phyloP scores from a whole-genome alignment of 1,140 invertebrate species.

The Pseudomyrmex dendroicus region DNA sequence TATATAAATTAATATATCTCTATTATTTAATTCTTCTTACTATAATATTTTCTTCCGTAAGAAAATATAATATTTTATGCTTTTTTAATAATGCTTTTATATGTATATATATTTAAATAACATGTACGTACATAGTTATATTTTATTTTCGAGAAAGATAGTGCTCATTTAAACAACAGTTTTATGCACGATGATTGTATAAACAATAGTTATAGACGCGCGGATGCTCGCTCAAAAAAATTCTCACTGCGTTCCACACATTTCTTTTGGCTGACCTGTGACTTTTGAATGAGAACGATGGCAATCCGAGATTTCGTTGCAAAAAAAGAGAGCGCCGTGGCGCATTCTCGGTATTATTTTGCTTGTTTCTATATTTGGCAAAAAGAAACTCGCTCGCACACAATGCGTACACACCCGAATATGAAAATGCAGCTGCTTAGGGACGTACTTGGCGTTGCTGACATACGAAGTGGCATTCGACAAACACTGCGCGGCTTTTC shows the following conservation, averaged over 20 bases:
- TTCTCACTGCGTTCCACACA: constrained; percentile 17
- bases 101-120: not conserved
- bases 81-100: too few relatives aligned
- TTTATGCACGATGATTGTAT: not conserved
- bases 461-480: constrained; percentile 78
- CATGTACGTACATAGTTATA: not conserved
- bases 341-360: constrained; percentile 39
- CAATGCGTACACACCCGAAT: constrained; percentile 44
- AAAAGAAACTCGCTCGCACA: constrained; percentile 41
- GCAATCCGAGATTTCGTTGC: constrained; percentile 52
- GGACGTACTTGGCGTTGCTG: constrained; percentile 67
- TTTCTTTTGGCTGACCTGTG: constrained; percentile 35
- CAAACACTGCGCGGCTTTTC: constrained; percentile 77
- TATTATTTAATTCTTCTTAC: too few relatives aligned
- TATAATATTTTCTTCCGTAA: too few relatives aligned
- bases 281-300: constrained; percentile 36
- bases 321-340: constrained; percentile 33
- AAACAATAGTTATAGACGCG: not conserved
- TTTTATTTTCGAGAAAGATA: not conserved
- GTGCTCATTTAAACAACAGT: not conserved
- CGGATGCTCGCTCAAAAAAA: constrained; percentile 12
- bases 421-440: constrained; percentile 70
- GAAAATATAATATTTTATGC: too few relatives aligned
- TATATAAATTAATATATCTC: too few relatives aligned
- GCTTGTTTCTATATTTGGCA: constrained; percentile 39